Percentiles rank a stretch among this genome's conserved stretches.
Conservation (phyloP, 2,888 invertebrate genomes). For the Leptopilina syphax region DNA sequence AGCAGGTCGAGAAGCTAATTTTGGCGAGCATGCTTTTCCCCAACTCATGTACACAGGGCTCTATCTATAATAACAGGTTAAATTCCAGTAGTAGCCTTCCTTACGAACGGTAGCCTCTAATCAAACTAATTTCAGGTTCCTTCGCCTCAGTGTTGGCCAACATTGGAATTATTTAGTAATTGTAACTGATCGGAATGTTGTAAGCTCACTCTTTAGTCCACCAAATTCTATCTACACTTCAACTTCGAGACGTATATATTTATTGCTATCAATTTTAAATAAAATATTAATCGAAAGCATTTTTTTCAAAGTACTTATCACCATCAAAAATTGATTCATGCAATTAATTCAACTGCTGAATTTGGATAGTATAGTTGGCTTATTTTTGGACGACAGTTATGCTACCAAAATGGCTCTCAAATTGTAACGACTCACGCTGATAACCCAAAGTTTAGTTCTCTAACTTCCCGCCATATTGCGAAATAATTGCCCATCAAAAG, state of each 20-base stretch:
- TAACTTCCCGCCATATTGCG: too few species aligned
- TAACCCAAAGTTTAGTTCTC: too few species aligned
- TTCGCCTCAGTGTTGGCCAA: slow-evolving; percentile 69
- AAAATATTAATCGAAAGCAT: too few species aligned
- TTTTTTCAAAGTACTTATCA: too few species aligned
- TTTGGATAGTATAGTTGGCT: too few species aligned
- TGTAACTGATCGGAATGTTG: slow-evolving; percentile 75
- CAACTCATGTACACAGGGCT: slow-evolving; percentile 55
- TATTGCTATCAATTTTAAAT: too few species aligned
- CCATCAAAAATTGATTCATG: too few species aligned
- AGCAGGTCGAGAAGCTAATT: slow-evolving; percentile 62
- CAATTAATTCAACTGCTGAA: too few species aligned
- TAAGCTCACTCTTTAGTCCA: slow-evolving; percentile 60
- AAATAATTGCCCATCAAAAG: too few species aligned
- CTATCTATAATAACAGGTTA: slow-evolving; percentile 75
- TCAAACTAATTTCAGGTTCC: slow-evolving; percentile 76
- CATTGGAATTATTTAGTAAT: slow-evolving; percentile 75
- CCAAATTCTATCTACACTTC: slow-evolving; percentile 44
- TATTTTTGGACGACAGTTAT: too few species aligned
- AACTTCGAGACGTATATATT: background rate
- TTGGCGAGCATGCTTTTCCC: slow-evolving; percentile 57
- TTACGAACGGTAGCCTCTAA: slow-evolving; percentile 77
- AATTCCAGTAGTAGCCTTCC: slow-evolving; percentile 76
- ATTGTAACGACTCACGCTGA: too few species aligned
- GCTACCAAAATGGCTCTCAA: too few species aligned